phyloP scores from a whole-genome alignment of 2,113 vertebrate species.

The Echinops telfairi region DNA sequence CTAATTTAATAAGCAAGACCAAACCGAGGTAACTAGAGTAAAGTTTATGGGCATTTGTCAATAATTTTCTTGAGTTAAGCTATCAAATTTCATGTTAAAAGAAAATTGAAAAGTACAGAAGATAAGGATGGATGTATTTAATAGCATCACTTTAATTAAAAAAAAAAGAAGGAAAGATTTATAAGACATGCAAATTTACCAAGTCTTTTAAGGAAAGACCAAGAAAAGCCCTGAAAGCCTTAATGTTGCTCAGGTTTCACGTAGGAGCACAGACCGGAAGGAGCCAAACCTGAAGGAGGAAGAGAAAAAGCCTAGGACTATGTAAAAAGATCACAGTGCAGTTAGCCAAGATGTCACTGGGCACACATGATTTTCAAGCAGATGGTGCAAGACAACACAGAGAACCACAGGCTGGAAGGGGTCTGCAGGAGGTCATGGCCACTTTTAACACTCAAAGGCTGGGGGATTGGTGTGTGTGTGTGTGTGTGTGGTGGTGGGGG shows the following conservation, averaged over 20 bases:
- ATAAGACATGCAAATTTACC: constrained; percentile 96
- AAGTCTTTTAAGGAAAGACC: constrained; percentile 98
- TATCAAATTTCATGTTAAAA: constrained; percentile 76
- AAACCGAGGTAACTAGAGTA: constrained; percentile 37
- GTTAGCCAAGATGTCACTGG: constrained; percentile 84
- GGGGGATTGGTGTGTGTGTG: background rate
- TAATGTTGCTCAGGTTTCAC: constrained; percentile 99
- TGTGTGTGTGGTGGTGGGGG: background rate
- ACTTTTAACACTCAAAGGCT: background rate
- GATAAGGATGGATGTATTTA: constrained; percentile 79
- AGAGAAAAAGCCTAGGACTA: constrained; percentile 93
- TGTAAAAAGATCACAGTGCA: constrained; percentile 87
- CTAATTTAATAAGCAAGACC: constrained; percentile 25
- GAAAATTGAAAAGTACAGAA: constrained; percentile 79
- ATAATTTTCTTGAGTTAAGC: constrained; percentile 65
- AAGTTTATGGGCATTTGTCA: constrained; percentile 51
- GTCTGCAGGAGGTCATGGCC: background rate
- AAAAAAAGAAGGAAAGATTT: constrained; percentile 85
- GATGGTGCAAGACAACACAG: constrained; percentile 72
- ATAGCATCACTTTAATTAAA: constrained; percentile 82
- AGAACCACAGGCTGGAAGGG: constrained; percentile 55
- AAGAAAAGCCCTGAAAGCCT: constrained; percentile 99
- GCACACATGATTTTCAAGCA: constrained; percentile 76
- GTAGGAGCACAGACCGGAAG: constrained; percentile 99
- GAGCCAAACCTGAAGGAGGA: constrained; percentile 98